Base-by-base conservation (phyloP, 2,888 invertebrate species). In the Pristionchus exspectatus region DNA sequence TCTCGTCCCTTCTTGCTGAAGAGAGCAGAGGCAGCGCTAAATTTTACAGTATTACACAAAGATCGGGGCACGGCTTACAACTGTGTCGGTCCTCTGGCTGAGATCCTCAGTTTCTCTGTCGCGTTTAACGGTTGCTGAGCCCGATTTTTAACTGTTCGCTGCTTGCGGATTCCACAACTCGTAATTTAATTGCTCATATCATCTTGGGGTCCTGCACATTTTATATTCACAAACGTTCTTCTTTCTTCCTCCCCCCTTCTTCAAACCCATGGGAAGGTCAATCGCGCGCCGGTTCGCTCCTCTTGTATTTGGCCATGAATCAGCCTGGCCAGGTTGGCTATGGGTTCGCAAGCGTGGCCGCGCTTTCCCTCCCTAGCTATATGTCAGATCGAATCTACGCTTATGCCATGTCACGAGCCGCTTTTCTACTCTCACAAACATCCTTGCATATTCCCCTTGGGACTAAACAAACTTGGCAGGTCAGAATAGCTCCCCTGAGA, bases 21-120 rank as follows among this genome's bases (percentile, higher is more conserved):
- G 7, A 24, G 63, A 18, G 69, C 4, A 16, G 69, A 33, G 33
- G 16, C 69, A 38, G 38, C 74, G 74, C 74, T 74, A 74, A 74
- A 74, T 38, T 74, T 74, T 74, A 74, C 74, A 74, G 74, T 74
- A 74, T 74, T 74, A 74, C 74, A 74, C 63, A n/a, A n/a, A n/a
- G 63, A 63, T 14, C 74, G 27, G 69, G n/a, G 72, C 72, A 10
- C 16, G 2, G 72, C 27, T 74, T 74, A 74, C 74, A 74, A 74
- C 38, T 24, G 74, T 74, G 24, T n/a, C 74, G 74, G 74, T 4
- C 69, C 4, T 27, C 69, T 69, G 63, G 63, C 63, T n/a, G 7
- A 10, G 24, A 21, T 63, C 24, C 63, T 63, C 63, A 9, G 21
- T 63, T 63, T 10, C 21, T 56, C 56, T 2, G 4, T 56, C 18